These are phyloP conservation scores for Malurus melanocephalus DNA, from an alignment of 2,113 vertebrate species.

Conservation along the genomic window DNA sequence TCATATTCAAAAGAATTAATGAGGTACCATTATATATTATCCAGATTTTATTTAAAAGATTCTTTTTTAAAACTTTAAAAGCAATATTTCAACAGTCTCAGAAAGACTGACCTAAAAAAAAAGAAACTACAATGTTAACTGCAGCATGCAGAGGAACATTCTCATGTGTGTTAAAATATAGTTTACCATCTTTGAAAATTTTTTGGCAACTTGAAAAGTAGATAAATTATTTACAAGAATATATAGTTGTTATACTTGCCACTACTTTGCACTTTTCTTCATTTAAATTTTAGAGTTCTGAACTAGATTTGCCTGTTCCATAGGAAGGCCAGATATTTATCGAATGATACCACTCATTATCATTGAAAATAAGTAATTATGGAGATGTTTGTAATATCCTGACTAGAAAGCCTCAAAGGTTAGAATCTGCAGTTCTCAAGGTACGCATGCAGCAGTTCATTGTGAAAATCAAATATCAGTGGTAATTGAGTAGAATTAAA, in stretches of 20 bases:
- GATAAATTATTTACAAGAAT: not conserved
- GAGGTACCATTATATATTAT: not conserved
- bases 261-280: not conserved
- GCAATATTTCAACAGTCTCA: not conserved
- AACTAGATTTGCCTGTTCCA: not conserved
- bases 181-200: not conserved
- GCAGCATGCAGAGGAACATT: not conserved
- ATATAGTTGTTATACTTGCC: not conserved
- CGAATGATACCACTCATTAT: not conserved
- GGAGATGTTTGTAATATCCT: not conserved
- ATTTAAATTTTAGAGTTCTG: not conserved
- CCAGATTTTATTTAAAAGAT: not conserved
- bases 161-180: not conserved
- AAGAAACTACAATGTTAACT: not conserved
- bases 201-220: not conserved
- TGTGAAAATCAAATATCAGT: not conserved
- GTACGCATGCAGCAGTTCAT: not conserved
- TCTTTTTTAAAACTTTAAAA: not conserved
- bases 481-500: not conserved
- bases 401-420: not conserved
- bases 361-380: not conserved
- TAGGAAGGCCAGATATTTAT: not conserved
- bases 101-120: not conserved
- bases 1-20: not conserved
- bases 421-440: not conserved